phyloP scores from a whole-genome alignment of 35 echinoderm and acorn worm genomes.

The Ptychodera flava region DNA sequence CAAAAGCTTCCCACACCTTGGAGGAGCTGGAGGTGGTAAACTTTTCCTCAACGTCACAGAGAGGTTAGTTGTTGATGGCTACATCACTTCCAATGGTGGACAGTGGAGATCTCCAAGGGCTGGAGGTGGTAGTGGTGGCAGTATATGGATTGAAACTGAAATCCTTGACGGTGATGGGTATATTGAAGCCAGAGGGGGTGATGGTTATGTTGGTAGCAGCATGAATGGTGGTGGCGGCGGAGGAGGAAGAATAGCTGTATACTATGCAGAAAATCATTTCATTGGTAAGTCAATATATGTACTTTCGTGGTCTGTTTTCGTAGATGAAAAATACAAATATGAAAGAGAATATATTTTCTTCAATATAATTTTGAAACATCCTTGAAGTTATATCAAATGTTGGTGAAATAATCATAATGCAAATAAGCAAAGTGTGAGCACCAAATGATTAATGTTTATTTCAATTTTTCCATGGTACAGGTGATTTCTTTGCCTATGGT shows the following conservation, averaged over 20 bases:
- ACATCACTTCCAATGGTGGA: slow-evolving; percentile 42
- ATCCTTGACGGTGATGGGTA: slow-evolving; percentile 63
- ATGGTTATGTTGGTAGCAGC: slow-evolving; percentile 20
- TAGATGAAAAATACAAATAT: no score
- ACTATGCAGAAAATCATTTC: slow-evolving; percentile 77
- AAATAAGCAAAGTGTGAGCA: no score
- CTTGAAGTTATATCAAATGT: no score
- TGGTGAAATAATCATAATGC: no score
- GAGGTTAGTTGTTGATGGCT: slow-evolving; percentile 55
- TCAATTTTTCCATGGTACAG: slow-evolving; percentile 17
- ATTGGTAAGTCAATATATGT: slow-evolving; percentile 47
- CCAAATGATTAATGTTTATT: background rate
- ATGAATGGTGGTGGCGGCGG: slow-evolving; percentile 56
- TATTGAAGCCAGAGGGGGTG: slow-evolving; percentile 53
- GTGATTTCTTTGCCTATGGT: slow-evolving; percentile 68
- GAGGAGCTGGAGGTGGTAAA: slow-evolving; percentile 60
- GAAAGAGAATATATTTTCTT: no score
- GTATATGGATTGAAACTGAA: slow-evolving; percentile 74
- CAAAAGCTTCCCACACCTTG: slow-evolving; percentile 56
- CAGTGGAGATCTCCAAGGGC: slow-evolving; percentile 39
- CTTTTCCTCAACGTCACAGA: slow-evolving; percentile 33
- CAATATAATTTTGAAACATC: no score
- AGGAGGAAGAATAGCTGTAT: slow-evolving; percentile 73
- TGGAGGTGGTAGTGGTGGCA: slow-evolving; percentile 83
- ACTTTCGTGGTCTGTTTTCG: no score